Percentiles rank a stretch among this genome's conserved stretches.
Evolutionary conservation across 2,113 vertebrate species (phyloP).

Genomic region (Murina feae): DNA sequence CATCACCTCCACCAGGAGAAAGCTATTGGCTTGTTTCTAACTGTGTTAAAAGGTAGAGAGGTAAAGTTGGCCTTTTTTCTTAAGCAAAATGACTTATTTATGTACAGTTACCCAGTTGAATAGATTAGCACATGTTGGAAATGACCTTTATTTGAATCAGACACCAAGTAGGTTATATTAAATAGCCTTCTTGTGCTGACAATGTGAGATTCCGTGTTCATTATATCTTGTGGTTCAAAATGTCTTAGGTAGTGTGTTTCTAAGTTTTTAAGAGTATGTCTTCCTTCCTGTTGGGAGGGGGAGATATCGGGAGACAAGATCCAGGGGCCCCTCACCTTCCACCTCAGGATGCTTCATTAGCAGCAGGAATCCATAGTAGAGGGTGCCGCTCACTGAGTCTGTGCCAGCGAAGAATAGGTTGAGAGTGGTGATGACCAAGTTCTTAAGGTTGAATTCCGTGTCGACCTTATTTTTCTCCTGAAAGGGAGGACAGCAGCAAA

Average conservation of each 20-base stretch:
- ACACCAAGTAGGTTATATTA: background rate
- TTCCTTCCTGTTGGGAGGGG: background rate
- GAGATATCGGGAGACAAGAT: background rate
- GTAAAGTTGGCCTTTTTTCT: background rate
- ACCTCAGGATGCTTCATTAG: conserved; percentile 75
- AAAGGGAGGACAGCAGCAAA: background rate
- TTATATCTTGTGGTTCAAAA: background rate
- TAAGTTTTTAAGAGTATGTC: background rate
- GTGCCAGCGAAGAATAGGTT: conserved; percentile 79
- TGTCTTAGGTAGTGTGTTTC: background rate
- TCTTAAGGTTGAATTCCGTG: conserved; percentile 75
- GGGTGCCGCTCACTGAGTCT: conserved; percentile 63
- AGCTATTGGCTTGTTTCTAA: background rate
- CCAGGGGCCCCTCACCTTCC: conserved; percentile 51
- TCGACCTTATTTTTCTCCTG: conserved; percentile 72
- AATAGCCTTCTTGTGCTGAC: background rate
- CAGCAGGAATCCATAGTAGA: conserved; percentile 75
- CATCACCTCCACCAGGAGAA: too few relatives aligned
- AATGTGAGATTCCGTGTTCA: background rate
- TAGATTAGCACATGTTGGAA: background rate
- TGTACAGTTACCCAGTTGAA: background rate
- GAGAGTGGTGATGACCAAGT: conserved; percentile 74
- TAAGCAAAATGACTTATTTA: background rate
- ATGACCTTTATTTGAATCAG: background rate
- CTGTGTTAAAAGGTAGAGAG: background rate